These are phyloP conservation scores for Julus scandinavius DNA, from an alignment of 2,888 invertebrate species.

Conservation along the genomic window DNA sequence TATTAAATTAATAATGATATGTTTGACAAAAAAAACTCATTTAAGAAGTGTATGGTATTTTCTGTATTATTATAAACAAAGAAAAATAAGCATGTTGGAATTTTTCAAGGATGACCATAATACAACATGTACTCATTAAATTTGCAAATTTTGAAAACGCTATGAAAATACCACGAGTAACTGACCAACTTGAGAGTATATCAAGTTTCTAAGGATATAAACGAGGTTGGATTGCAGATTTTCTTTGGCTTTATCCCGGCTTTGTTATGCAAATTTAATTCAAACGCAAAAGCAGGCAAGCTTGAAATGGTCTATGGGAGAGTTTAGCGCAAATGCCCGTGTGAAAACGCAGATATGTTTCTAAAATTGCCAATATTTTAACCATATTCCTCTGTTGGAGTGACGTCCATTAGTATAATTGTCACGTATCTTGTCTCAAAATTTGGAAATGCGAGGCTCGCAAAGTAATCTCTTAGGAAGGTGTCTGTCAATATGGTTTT, in stretches of 20 bases:
- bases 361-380: constrained; percentile 35
- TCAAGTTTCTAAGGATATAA: not conserved
- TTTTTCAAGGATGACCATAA: too few species aligned
- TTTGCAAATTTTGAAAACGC: not conserved
- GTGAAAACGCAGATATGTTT: constrained; percentile 39
- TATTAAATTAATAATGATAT: too few species aligned
- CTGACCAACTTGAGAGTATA: not conserved
- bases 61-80: too few species aligned
- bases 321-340: constrained; percentile 10
- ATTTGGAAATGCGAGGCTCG: constrained; percentile 39
- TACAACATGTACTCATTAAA: not conserved
- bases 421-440: constrained; percentile 39
- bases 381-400: constrained; percentile 14
- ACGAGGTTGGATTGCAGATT: not conserved
- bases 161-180: not conserved
- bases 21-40: too few species aligned
- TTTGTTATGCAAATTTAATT: constrained; percentile 42
- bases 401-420: constrained; percentile 42
- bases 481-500: constrained; percentile 35
- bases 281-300: not conserved
- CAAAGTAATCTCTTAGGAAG: constrained; percentile 7
- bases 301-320: not conserved
- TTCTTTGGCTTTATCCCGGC: not conserved
- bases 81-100: too few species aligned
- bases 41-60: too few species aligned